phyloP scores from a whole-genome alignment of 2,113 vertebrate species.

The Heteronetta atricapilla region DNA sequence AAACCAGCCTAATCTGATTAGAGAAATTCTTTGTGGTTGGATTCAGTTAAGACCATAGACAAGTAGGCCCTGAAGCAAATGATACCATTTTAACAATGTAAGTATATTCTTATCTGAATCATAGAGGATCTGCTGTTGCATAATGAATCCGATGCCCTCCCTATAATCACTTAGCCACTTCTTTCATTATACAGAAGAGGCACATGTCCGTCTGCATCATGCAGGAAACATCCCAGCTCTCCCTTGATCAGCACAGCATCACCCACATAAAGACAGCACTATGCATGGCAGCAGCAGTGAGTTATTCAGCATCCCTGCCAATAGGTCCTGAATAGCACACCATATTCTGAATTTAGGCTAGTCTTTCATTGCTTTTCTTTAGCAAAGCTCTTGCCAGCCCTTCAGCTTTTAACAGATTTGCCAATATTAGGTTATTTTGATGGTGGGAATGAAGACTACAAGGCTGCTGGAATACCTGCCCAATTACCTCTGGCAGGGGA shows the following conservation, averaged over 20 bases:
- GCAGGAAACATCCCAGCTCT: neutral
- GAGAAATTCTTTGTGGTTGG: neutral
- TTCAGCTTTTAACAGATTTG: neutral
- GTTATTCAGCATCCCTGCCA: neutral
- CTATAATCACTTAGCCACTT: neutral
- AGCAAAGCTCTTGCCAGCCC: neutral
- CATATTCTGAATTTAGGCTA: fast-evolving
- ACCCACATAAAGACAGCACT: neutral
- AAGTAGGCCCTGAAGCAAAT: neutral
- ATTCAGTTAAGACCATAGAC: neutral
- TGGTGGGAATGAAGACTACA: neutral
- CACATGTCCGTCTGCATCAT: neutral
- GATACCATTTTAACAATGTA: fast-evolving
- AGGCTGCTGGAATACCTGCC: neutral
- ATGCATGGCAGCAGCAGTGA: neutral
- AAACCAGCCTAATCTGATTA: neutral
- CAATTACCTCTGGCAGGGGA: too few relatives aligned
- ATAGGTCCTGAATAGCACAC: neutral
- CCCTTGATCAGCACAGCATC: neutral
- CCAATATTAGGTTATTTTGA: neutral
- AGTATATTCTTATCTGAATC: constrained; percentile 1
- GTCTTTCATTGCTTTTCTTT: neutral
- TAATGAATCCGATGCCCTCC: neutral
- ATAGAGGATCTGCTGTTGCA: neutral
- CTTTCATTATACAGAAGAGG: neutral